Base-by-base conservation (phyloP, 2,888 invertebrate genomes). In the Gymnosoma rotundatum region DNA sequence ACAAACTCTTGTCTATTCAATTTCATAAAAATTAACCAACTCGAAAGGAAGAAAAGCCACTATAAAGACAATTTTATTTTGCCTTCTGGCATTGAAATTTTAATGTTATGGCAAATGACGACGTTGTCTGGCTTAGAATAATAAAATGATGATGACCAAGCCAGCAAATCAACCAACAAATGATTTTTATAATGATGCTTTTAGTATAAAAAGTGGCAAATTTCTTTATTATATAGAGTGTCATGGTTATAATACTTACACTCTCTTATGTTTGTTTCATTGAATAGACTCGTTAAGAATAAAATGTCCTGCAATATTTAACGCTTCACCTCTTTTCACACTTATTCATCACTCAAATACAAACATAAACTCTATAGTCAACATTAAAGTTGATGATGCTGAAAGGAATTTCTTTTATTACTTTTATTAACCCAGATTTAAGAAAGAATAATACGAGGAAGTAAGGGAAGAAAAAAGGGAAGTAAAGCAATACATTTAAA, bases 31-130 rank as follows among this genome's bases (percentile, higher is more conserved):
- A n/a, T 52, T 36, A 52, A 9, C 8, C 1, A 36, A 12, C 14
- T 69, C 16, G 9, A 18, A 69, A 56, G 16, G 0, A 32, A 56
- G 25, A 56, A 21, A 69, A 12, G 25, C n/a, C 12, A 16, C n/a
- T 48, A 3, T 48, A 32, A 32, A 58, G 45, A 45, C 45, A 16
- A 5, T 61, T 36, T 60, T 16, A 18, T 45, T 70, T 60, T 50
- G 72, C 72, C 72, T 50, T 12, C 36, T 48, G 72, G 60, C 72
- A 60, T 36, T 72, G 60, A 60, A 61, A 50, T 10, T 60, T 72
- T 20, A 50, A 20, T 50, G 36, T 32, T 25, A 32, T 12, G 36
- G 36, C 21, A 36, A 60, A 60, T 72, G 48, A 48, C 48, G 14
- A 36, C 18, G 18, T 9, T 58, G 45, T 32, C 58, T 58, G 56